These are phyloP conservation scores for Drosophila mayri DNA, from an alignment of 1,140 invertebrate species.

Conservation along the genomic window DNA sequence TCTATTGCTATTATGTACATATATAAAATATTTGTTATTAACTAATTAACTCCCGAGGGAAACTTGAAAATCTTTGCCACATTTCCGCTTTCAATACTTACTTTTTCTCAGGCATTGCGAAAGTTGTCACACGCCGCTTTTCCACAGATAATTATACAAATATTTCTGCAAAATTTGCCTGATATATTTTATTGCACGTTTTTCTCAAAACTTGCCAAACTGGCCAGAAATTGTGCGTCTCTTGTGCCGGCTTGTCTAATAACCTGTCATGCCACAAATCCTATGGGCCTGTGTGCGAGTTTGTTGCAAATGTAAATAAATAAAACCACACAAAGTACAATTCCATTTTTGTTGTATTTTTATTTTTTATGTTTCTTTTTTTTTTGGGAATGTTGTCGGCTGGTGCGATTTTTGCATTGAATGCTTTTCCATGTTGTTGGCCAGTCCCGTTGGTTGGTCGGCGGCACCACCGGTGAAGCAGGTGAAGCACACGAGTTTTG, in stretches of 20 bases:
- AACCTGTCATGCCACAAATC: slow-evolving; percentile 83
- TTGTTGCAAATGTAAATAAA: slow-evolving; percentile 77
- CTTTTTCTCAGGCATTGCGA: slow-evolving; percentile 49
- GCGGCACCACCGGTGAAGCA: slow-evolving; percentile 29
- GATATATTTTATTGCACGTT: slow-evolving; percentile 45
- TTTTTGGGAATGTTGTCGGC: slow-evolving; percentile 70
- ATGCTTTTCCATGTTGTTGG: slow-evolving; percentile 74
- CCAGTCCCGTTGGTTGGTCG: slow-evolving; percentile 34
- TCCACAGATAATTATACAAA: slow-evolving; percentile 43
- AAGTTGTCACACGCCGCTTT: slow-evolving; percentile 64
- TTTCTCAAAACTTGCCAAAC: slow-evolving; percentile 62
- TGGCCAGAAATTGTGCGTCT: slow-evolving; percentile 76
- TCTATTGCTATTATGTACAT: too few relatives aligned
- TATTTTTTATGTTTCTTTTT: slow-evolving; percentile 28
- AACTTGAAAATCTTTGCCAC: background rate
- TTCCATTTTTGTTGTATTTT: slow-evolving; percentile 50
- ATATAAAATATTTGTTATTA: background rate
- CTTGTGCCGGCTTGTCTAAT: slow-evolving; percentile 70
- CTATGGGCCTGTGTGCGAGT: slow-evolving; percentile 39
- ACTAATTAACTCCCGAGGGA: slow-evolving; percentile 12
- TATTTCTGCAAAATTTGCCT: slow-evolving; percentile 45
- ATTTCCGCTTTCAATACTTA: slow-evolving; percentile 25
- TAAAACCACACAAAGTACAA: slow-evolving; percentile 74
- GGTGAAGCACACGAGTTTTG: slow-evolving; percentile 59
- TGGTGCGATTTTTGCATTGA: slow-evolving; percentile 75